Base-by-base conservation (phyloP, 37 sponge, comb jelly and placozoan genomes). In the Chondrosia reniformis region DNA sequence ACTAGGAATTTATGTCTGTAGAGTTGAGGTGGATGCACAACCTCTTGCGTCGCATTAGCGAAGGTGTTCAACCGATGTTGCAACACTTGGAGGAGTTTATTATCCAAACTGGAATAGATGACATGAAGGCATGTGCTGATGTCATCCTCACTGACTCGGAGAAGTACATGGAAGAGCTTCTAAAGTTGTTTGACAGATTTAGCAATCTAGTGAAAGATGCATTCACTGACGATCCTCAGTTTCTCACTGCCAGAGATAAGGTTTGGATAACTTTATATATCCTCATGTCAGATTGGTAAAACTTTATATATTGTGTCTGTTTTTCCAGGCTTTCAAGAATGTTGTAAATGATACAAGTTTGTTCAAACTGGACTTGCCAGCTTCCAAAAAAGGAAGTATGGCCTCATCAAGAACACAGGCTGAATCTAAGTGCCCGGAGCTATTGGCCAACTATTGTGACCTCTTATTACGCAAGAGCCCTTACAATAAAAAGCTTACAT, bases 401-500 rank as follows among this genome's bases (percentile, higher is more conserved):
- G 10, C 41, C 45, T 24, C 25, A 66, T 52, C 54, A 34, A 82
- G 54, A 4, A 66, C 79, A 15, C 87, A 89, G 31, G 93, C 93
- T 1, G 96, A 95, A 75, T 95, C 96, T 19, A 88, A 88, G 83
- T 95, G 96, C 86, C 96, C 96, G 3, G 96, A 95, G 72, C 74
- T 95, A 38, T 71, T 95, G 65, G 96, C 96, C 78, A 86, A 84
- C 79, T 95, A 92, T 79, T 95, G 96, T 76, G 96, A 95, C 55
- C 81, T 89, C 74, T 78, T 95, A 42, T 75, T 95, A 36, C 82
- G 96, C 5, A 95, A 95, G 78, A 95, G 87, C 7, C 87, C 89
- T 0, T 78, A 84, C 58, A 92, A 88, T 57, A 92, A 87, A 74
- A 89, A 89, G 67, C 84, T 95, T 42, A 92, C 93, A 7, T 92